phyloP scores from a whole-genome alignment of 1,140 invertebrate species.

The Lepidurus apus region DNA sequence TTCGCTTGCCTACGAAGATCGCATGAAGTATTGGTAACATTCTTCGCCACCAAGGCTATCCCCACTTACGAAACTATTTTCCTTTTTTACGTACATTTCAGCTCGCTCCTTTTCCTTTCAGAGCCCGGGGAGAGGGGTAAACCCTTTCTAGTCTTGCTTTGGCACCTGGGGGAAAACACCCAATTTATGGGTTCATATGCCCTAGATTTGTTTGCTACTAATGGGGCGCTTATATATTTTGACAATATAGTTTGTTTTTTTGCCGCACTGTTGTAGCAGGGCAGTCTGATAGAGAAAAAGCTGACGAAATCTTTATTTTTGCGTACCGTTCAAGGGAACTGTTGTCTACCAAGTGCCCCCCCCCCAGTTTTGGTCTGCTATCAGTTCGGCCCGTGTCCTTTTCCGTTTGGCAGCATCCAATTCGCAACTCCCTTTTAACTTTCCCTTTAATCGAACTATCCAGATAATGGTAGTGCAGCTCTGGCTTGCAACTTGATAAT shows the following conservation, averaged over 20 bases:
- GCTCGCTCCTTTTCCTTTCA: neutral
- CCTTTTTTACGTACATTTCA: neutral
- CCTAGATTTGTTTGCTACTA: conserved; percentile 7
- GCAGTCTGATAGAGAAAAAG: neutral
- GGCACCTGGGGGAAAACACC: neutral
- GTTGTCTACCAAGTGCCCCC: too few species aligned
- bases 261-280: neutral
- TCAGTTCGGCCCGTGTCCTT: too few species aligned
- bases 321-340: too few species aligned
- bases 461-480: too few species aligned
- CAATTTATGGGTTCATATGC: neutral
- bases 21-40: neutral
- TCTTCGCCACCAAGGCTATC: neutral
- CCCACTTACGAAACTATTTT: neutral
- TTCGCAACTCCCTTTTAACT: too few species aligned
- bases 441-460: too few species aligned
- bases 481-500: too few species aligned
- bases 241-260: neutral
- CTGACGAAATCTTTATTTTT: too few species aligned
- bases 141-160: neutral
- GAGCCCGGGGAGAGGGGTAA: neutral
- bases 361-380: too few species aligned
- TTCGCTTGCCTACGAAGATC: neutral
- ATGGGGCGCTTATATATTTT: neutral
- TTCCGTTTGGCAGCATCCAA: too few species aligned